These are phyloP conservation scores for Brachypteracias leptosomus DNA, from an alignment of 2,113 vertebrate species.

Conservation along the genomic window DNA sequence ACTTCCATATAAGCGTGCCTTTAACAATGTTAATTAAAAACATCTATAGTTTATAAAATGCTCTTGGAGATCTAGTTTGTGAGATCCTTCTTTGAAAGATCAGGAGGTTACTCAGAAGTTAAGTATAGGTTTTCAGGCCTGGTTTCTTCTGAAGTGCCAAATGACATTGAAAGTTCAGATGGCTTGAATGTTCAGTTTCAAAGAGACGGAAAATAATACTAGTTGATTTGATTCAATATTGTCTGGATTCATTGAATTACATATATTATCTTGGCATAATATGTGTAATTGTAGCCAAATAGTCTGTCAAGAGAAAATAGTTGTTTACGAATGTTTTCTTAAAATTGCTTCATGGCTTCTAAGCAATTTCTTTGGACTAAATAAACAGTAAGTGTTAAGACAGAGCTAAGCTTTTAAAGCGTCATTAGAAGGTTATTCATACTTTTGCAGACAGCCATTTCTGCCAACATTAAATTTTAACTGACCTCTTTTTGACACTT, in stretches of 20 bases:
- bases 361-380: constrained; percentile 16
- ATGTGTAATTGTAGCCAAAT: constrained; percentile 51
- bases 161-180: constrained; percentile 1
- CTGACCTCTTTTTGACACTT: constrained; percentile 3
- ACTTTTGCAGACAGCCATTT: not conserved
- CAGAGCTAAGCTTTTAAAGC: not conserved
- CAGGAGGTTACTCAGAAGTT: not conserved
- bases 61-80: not conserved
- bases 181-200: not conserved
- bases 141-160: not conserved
- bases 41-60: not conserved
- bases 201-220: not conserved
- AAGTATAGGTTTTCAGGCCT: not conserved
- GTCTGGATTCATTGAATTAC: constrained; percentile 9
- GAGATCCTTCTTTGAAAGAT: not conserved
- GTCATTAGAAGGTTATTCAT: constrained; percentile 1
- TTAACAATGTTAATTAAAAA: not conserved
- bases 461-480: constrained; percentile 7
- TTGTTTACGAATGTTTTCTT: constrained; percentile 2
- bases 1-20: not conserved
- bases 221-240: constrained; percentile 8
- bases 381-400: not conserved
- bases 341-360: constrained; percentile 22
- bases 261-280: constrained; percentile 22
- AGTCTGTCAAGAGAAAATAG: constrained; percentile 55